phyloP scores from a whole-genome alignment of 2,113 vertebrate genomes.

The Arothron firmamentum region DNA sequence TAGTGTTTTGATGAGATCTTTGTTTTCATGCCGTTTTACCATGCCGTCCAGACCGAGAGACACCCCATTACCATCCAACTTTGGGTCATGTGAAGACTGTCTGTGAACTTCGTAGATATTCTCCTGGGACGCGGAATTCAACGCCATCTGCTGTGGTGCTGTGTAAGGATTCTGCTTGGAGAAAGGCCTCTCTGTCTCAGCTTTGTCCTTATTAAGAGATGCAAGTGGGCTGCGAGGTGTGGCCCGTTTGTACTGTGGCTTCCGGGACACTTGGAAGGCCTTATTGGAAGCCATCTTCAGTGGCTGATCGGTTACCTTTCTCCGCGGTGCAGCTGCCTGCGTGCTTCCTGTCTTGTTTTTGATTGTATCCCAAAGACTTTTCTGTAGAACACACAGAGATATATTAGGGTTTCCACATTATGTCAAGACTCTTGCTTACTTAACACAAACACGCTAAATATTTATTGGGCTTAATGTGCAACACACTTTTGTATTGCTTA shows the following conservation, averaged over 20 bases:
- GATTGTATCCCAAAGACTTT: slow-evolving; percentile 84
- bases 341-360: slow-evolving; percentile 76
- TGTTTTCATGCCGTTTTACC: slow-evolving; percentile 34
- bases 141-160: slow-evolving; percentile 37
- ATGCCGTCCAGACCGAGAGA: slow-evolving; percentile 2
- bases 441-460: no score
- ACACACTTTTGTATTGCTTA: no score
- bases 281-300: slow-evolving; percentile 76
- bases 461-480: no score
- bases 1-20: slow-evolving; percentile 49
- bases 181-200: slow-evolving; percentile 17
- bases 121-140: slow-evolving; percentile 56
- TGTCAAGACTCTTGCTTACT: no score
- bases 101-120: slow-evolving; percentile 26
- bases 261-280: slow-evolving; percentile 78
- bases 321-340: slow-evolving; percentile 32
- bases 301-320: slow-evolving; percentile 47
- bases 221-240: slow-evolving; percentile 79
- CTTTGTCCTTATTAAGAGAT: slow-evolving; percentile 70
- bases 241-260: slow-evolving; percentile 59
- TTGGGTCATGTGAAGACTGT: slow-evolving; percentile 47
- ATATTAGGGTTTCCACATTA: no score
- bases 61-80: slow-evolving; percentile 7
- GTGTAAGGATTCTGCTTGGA: slow-evolving; percentile 23
- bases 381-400: slow-evolving; percentile 71